phyloP scores from a whole-genome alignment of 2,797 vertebrate species.

The Nannoperca obscura region DNA sequence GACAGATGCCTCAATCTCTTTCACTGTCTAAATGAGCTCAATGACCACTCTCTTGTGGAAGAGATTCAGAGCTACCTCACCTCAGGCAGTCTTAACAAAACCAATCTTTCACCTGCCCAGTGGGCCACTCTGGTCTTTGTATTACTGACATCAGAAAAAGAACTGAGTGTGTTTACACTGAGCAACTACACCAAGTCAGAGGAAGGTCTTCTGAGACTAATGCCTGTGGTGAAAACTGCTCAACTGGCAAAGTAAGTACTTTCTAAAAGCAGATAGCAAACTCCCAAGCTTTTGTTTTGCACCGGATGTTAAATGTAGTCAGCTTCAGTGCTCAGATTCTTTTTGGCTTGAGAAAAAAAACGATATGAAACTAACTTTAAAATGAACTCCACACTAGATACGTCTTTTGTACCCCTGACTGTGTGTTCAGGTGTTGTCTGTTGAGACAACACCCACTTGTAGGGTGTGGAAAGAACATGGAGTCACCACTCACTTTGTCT shows the following conservation, averaged over 20 bases:
- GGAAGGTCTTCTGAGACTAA: conserved; percentile 71
- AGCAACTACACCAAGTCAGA: conserved; percentile 72
- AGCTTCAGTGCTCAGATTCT: not conserved
- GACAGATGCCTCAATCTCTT: conserved; percentile 78
- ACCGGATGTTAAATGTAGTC: not conserved
- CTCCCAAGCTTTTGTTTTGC: not conserved
- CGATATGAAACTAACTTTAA: not conserved
- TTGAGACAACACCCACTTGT: not conserved
- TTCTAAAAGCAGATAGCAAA: not conserved
- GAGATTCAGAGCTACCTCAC: conserved; percentile 74
- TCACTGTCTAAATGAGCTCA: conserved; percentile 77
- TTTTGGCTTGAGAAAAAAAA: not conserved
- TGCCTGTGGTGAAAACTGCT: conserved; percentile 75
- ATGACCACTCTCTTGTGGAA: conserved; percentile 69
- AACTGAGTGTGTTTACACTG: conserved; percentile 71
- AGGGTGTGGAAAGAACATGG: not conserved
- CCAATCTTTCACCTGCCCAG: conserved; percentile 69
- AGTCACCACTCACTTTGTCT: not conserved
- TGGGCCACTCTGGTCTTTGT: conserved; percentile 78
- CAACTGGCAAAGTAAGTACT: conserved; percentile 69
- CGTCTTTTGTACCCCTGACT: not conserved
- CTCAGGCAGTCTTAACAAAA: conserved; percentile 50
- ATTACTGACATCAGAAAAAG: conserved; percentile 74
- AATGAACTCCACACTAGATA: not conserved
- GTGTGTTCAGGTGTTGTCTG: not conserved